These are phyloP conservation scores for Hesperia comma DNA, from an alignment of 2,888 invertebrate species.

Conservation along the genomic window DNA sequence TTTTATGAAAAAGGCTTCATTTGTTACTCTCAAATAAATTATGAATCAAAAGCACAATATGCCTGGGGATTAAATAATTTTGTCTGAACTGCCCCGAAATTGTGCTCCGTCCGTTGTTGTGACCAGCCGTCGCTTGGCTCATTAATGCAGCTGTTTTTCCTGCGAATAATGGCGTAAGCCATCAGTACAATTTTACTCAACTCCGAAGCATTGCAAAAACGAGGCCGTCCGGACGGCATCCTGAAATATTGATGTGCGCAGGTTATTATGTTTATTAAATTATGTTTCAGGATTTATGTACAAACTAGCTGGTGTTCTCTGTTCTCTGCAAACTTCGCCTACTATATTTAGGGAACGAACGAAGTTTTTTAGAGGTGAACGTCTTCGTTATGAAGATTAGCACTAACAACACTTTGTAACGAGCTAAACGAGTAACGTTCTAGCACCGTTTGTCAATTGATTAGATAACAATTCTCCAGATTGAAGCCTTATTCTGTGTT, in stretches of 20 bases:
- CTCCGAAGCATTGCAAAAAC: neutral
- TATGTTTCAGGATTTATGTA: neutral
- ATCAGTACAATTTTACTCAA: neutral
- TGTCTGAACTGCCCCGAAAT: neutral
- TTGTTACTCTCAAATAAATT: neutral
- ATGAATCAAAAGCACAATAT: neutral
- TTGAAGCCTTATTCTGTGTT: too few species aligned
- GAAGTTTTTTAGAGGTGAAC: too few species aligned
- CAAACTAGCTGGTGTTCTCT: too few species aligned
- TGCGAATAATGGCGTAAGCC: neutral
- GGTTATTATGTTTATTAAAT: neutral
- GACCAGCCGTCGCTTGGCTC: neutral
- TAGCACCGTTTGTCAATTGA: too few species aligned
- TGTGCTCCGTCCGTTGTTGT: neutral
- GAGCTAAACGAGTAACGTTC: too few species aligned
- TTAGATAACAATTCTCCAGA: too few species aligned
- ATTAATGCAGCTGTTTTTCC: conserved; percentile 1
- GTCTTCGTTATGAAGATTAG: too few species aligned
- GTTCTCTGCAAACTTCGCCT: too few species aligned
- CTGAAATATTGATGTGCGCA: neutral
- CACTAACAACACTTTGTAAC: too few species aligned
- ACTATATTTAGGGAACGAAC: too few species aligned
- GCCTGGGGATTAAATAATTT: neutral
- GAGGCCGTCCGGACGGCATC: neutral
- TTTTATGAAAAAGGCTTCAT: too few species aligned